Evolutionary conservation across 2,888 invertebrate species (phyloP).

Genomic region (Marronus borbonicus): DNA sequence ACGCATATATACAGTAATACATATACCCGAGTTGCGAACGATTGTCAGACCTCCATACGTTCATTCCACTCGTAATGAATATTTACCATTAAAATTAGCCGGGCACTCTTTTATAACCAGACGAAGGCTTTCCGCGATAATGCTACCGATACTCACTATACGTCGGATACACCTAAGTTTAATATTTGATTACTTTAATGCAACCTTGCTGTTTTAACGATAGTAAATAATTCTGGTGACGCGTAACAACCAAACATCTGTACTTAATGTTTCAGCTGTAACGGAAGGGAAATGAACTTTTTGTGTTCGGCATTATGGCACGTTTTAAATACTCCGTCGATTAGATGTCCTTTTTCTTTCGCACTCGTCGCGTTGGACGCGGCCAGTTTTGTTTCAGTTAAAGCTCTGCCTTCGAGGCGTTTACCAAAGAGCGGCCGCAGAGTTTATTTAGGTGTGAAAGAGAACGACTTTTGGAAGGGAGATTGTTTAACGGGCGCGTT

Average conservation of each 20-base stretch:
- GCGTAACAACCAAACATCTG: constrained; percentile 41
- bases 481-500: constrained; percentile 6
- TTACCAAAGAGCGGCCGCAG: not conserved
- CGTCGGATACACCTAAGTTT: not conserved
- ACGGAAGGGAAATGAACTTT: constrained; percentile 47
- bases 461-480: not conserved
- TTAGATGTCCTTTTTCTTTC: constrained; percentile 26
- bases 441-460: constrained; percentile 23
- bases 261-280: constrained; percentile 49
- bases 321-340: constrained; percentile 33
- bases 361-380: constrained; percentile 2
- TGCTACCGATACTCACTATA: not conserved
- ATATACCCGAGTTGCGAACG: too few species aligned
- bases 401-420: constrained; percentile 29
- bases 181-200: constrained; percentile 27
- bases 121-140: not conserved
- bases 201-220: constrained; percentile 33
- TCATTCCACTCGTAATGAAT: too few species aligned
- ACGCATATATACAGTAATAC: too few species aligned
- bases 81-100: too few species aligned
- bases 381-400: constrained; percentile 7
- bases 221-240: constrained; percentile 33
- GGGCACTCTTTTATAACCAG: too few species aligned
- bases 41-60: too few species aligned
- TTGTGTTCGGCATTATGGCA: constrained; percentile 34